phyloP scores from a whole-genome alignment of 2,797 vertebrate species.

The Columba guinea region DNA sequence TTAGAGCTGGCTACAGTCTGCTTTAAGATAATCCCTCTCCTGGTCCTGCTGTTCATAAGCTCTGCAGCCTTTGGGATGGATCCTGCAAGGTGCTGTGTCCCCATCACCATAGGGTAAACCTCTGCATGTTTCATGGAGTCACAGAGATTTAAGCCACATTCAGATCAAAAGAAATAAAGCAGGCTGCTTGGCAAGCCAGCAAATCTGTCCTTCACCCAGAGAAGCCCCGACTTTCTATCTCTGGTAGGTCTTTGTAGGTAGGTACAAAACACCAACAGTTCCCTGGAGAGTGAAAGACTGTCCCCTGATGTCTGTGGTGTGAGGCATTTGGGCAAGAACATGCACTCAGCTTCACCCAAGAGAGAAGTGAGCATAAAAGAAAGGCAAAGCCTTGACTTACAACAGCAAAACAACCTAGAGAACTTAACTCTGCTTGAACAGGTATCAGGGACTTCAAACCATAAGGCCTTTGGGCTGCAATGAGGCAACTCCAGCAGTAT shows the following conservation, averaged over 20 bases:
- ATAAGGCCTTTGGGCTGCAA: neutral
- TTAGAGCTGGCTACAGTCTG: neutral
- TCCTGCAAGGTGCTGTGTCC: neutral
- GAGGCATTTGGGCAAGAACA: neutral
- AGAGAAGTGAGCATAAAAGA: neutral
- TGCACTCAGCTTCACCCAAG: neutral
- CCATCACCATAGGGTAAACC: neutral
- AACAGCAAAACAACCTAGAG: neutral
- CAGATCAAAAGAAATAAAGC: neutral
- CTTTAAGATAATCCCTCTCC: neutral
- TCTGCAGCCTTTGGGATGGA: neutral
- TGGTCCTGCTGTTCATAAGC: neutral
- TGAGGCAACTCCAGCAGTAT: neutral
- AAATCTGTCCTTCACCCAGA: neutral
- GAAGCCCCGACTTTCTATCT: neutral
- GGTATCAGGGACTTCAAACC: neutral
- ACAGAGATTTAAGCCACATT: neutral
- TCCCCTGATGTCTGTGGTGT: neutral
- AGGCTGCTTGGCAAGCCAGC: neutral
- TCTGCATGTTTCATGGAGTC: neutral
- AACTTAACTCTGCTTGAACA: neutral
- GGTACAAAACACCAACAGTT: neutral
- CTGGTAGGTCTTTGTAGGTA: neutral
- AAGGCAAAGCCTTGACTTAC: neutral
- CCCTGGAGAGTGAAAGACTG: neutral